Percentiles rank a stretch among this genome's conserved stretches.
These are phyloP conservation scores for Sphaerodactylus townsendi DNA, from an alignment of 2,113 vertebrate genomes.

Conservation along the genomic window DNA sequence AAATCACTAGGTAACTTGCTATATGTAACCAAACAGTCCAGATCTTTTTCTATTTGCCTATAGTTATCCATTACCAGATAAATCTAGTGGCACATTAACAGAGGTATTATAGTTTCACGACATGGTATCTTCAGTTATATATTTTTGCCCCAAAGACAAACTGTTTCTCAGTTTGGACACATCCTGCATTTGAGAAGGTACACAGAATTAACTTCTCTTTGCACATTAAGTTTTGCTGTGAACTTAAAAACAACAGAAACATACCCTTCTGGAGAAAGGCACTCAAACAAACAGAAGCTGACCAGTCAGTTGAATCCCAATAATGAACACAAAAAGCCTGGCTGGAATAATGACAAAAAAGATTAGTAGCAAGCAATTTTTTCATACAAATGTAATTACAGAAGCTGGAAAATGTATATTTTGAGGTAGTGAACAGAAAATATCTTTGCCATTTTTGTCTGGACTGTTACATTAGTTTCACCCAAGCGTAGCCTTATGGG, in stretches of 20 bases:
- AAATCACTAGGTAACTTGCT: neutral
- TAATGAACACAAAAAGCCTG: neutral
- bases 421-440: neutral
- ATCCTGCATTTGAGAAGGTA: no score
- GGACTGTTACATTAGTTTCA: neutral
- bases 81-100: neutral
- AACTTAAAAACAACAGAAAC: neutral
- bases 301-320: neutral
- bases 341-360: neutral
- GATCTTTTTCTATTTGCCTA: neutral
- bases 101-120: neutral
- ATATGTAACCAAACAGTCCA: neutral
- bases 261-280: neutral
- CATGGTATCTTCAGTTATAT: neutral
- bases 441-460: neutral
- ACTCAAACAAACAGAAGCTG: neutral
- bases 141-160: conserved; percentile 27
- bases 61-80: neutral
- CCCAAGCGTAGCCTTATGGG: neutral
- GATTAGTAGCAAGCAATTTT: neutral
- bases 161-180: neutral
- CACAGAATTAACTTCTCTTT: neutral
- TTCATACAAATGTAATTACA: neutral
- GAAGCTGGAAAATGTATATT: neutral
- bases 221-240: conserved; percentile 20